A percentile compares a stretch with the other conserved stretches of the same genome.
phyloP scores from a whole-genome alignment of 2,888 invertebrate species.

The Copidosoma aretas region DNA sequence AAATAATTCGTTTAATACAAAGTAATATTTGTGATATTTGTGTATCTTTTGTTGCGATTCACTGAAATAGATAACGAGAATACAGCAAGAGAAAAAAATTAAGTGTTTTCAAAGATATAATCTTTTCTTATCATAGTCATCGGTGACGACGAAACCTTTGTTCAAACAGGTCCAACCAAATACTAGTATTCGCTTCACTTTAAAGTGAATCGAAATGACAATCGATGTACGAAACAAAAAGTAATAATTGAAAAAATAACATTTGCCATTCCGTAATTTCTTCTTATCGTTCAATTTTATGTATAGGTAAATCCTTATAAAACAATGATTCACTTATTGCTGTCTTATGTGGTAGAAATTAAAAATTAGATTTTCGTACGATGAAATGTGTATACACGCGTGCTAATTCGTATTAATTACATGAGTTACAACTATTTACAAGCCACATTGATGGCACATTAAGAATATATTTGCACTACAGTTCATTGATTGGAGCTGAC shows the following conservation, averaged over 20 bases:
- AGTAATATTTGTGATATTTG: conserved; percentile 21
- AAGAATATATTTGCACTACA: conserved; percentile 60
- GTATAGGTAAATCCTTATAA: conserved; percentile 33
- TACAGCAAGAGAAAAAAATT: neutral
- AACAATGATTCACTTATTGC: conserved; percentile 29
- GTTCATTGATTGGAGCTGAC: conserved; percentile 45
- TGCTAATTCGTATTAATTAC: conserved; percentile 37
- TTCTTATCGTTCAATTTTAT: no score
- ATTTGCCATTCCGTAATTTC: conserved; percentile 36
- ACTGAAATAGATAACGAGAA: no score
- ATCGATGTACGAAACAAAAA: conserved; percentile 30
- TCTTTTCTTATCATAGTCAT: conserved; percentile 60
- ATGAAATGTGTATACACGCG: conserved; percentile 28
- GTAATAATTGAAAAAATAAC: conserved; percentile 23
- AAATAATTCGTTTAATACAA: conserved; percentile 23
- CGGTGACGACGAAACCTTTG: conserved; percentile 48
- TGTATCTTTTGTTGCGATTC: no score
- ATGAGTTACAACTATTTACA: conserved; percentile 57
- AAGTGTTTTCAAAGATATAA: conserved; percentile 46
- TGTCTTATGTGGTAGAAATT: neutral
- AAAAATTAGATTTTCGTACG: conserved; percentile 32
- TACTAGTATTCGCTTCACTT: conserved; percentile 32
- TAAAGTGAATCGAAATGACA: conserved; percentile 34
- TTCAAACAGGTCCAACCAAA: conserved; percentile 30
- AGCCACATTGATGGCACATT: conserved; percentile 61